Evolutionary conservation across 1,140 invertebrate genomes (phyloP).

Genomic region (Diplogasteroides magnus): DNA sequence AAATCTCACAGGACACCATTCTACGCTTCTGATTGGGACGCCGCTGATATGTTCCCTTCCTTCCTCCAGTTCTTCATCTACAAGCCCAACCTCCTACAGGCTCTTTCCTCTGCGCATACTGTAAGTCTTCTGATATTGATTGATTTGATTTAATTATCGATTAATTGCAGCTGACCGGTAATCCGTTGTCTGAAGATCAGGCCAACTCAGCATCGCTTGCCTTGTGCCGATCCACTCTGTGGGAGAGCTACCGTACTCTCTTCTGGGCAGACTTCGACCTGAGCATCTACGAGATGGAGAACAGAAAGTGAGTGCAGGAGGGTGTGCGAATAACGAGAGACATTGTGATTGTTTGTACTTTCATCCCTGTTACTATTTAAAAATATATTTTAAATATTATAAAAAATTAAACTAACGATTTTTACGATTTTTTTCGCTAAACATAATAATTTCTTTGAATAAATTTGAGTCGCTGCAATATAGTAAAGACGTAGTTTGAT

Average conservation of each 20-base stretch:
- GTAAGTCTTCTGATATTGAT: constrained; percentile 22
- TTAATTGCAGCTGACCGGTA: constrained; percentile 37
- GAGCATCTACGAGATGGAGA: constrained; percentile 50
- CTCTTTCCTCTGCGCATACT: constrained; percentile 46
- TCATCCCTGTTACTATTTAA: constrained; percentile 3
- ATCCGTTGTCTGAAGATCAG: constrained; percentile 34
- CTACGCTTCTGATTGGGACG: constrained; percentile 52
- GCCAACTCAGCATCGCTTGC: constrained; percentile 37
- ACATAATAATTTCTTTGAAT: too few species aligned
- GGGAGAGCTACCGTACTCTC: constrained; percentile 49
- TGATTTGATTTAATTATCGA: background rate
- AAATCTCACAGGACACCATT: constrained; percentile 29
- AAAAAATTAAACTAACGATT: constrained; percentile 3
- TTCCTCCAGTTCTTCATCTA: constrained; percentile 50
- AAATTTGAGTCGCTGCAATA: too few species aligned
- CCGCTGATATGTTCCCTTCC: constrained; percentile 44
- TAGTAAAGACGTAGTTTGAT: too few species aligned
- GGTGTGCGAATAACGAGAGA: too few species aligned
- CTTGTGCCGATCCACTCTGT: constrained; percentile 38
- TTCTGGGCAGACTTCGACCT: constrained; percentile 55
- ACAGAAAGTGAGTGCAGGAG: constrained; percentile 48
- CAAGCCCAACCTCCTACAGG: constrained; percentile 42
- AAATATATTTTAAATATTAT: background rate
- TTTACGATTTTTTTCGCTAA: too few species aligned
- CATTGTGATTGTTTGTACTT: too few species aligned